phyloP scores from a whole-genome alignment of 2,888 invertebrate species.

The Chloroclysta siterata region DNA sequence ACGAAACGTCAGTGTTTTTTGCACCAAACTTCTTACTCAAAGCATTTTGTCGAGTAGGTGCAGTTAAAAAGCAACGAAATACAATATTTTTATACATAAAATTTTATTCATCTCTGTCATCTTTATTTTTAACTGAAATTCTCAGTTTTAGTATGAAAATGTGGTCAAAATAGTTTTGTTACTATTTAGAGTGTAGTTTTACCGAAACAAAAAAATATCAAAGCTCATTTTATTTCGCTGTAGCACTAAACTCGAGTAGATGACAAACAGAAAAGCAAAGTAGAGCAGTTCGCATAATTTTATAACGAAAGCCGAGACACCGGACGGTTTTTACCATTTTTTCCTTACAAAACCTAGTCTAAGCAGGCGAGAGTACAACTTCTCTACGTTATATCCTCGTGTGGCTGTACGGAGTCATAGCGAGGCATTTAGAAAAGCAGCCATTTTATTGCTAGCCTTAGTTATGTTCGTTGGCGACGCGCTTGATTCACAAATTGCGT shows the following conservation, averaged over 20 bases:
- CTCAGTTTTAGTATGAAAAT: neutral
- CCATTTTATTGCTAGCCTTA: slow-evolving; percentile 42
- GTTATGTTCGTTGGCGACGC: slow-evolving; percentile 35
- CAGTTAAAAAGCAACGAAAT: too few species aligned
- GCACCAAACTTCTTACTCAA: too few species aligned
- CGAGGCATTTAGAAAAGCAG: slow-evolving; percentile 41
- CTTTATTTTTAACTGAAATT: neutral
- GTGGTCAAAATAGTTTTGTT: slow-evolving; percentile 21
- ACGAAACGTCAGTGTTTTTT: slow-evolving; percentile 14
- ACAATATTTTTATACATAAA: neutral
- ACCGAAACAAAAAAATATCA: slow-evolving; percentile 21
- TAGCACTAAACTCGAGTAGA: slow-evolving; percentile 24
- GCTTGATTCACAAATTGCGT: slow-evolving; percentile 42
- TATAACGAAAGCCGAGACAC: neutral
- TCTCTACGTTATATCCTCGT: slow-evolving; percentile 11
- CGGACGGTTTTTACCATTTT: neutral
- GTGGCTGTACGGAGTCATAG: slow-evolving; percentile 24
- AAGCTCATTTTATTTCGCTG: slow-evolving; percentile 28
- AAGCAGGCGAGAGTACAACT: neutral
- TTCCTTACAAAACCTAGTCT: neutral
- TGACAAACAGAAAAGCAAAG: slow-evolving; percentile 1
- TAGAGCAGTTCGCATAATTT: neutral
- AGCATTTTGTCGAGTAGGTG: too few species aligned
- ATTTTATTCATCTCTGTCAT: neutral
- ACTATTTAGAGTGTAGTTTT: slow-evolving; percentile 19